Conservation (phyloP, 2,113 vertebrate genomes). For the Alouatta palliata region DNA sequence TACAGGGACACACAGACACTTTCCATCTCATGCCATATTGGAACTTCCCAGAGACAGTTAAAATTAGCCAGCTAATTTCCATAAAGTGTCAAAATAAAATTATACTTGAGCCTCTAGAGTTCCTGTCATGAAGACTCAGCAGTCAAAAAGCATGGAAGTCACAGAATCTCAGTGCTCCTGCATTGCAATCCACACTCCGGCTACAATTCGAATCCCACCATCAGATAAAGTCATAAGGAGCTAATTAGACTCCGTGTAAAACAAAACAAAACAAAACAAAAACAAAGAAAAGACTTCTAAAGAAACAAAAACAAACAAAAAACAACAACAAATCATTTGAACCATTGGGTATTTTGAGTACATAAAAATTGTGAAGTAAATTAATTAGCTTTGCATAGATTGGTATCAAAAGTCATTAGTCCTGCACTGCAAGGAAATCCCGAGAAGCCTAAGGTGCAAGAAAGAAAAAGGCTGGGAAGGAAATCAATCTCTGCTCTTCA, state of each 20-base stretch:
- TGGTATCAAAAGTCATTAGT: constrained; percentile 58
- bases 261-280: neutral
- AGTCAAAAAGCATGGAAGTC: neutral
- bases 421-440: constrained; percentile 58
- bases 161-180: neutral
- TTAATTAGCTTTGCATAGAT: constrained; percentile 70
- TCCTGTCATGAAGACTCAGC: neutral
- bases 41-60: constrained; percentile 5
- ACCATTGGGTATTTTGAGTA: constrained; percentile 16
- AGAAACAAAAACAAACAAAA: neutral
- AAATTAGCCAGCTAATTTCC: constrained; percentile 16
- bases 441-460: neutral
- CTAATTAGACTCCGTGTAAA: constrained; percentile 35
- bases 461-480: constrained; percentile 26
- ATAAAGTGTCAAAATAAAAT: neutral
- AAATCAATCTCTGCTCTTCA: constrained; percentile 56
- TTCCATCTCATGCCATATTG: neutral
- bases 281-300: neutral
- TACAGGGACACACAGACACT: neutral
- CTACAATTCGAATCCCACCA: neutral
- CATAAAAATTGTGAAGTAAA: constrained; percentile 73
- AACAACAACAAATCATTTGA: constrained; percentile 32
- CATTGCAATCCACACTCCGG: neutral
- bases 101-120: neutral
- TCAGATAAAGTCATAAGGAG: constrained; percentile 25